A percentile compares a stretch with the other conserved stretches of the same genome.
phyloP scores from a whole-genome alignment of 2,888 invertebrate species.

The Lasioglossum zephyrum region DNA sequence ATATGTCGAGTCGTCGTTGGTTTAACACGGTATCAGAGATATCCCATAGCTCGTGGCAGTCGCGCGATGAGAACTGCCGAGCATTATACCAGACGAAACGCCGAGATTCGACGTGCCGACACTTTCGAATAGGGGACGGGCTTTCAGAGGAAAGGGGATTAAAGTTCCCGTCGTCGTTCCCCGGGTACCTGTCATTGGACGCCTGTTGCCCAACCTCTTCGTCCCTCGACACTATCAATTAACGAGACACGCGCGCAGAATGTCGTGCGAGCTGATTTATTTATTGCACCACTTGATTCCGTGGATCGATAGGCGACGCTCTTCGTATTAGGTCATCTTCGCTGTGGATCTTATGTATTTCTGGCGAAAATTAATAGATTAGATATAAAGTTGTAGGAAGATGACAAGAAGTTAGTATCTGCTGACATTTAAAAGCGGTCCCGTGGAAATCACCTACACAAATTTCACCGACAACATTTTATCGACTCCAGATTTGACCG shows the following conservation, averaged over 20 bases:
- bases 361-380: too few relatives aligned
- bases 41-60: conserved; percentile 25
- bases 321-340: background rate
- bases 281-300: background rate
- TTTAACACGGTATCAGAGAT: conserved; percentile 25
- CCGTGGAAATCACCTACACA: too few relatives aligned
- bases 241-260: background rate
- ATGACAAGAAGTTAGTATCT: too few relatives aligned
- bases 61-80: conserved; percentile 27
- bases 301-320: background rate
- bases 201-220: conserved; percentile 31
- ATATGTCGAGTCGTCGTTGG: conserved; percentile 48
- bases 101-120: conserved; percentile 19
- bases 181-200: conserved; percentile 23
- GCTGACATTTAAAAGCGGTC: too few relatives aligned
- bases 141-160: conserved; percentile 17
- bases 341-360: too few relatives aligned
- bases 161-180: conserved; percentile 26
- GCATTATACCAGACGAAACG: conserved; percentile 16
- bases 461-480: too few relatives aligned
- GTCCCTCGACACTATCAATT: conserved; percentile 19
- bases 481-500: too few relatives aligned
- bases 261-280: conserved; percentile 3
- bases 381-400: too few relatives aligned
- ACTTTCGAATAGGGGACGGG: background rate